Evolutionary conservation across 2,797 vertebrate species (phyloP).

Genomic region (Parauchenoglanis ngamensis): DNA sequence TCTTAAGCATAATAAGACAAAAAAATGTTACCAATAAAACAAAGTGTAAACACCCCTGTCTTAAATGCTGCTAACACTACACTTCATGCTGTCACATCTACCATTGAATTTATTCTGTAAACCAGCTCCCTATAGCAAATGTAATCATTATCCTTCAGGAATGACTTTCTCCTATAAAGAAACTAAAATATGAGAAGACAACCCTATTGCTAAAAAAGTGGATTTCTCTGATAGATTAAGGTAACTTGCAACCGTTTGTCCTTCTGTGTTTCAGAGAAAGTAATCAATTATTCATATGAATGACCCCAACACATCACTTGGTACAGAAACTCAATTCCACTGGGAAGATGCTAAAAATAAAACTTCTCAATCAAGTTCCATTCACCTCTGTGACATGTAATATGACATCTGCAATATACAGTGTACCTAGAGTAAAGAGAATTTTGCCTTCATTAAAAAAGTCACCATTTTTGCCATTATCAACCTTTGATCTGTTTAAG

Average conservation of each 20-base stretch:
- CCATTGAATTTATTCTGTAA: not conserved
- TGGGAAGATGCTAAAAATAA: conserved; percentile 26
- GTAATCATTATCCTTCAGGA: not conserved
- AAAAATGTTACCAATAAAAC: not conserved
- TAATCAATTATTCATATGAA: conserved; percentile 14
- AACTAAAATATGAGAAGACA: not conserved
- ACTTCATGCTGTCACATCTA: not conserved
- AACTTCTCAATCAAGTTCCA: not conserved
- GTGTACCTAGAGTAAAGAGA: not conserved
- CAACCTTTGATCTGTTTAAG: not conserved
- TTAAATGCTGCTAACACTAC: not conserved
- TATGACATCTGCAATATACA: not conserved
- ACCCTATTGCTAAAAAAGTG: no score
- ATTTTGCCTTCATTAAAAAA: not conserved
- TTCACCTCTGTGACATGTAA: conserved; percentile 19
- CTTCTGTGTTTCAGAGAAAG: not conserved
- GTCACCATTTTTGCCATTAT: not conserved
- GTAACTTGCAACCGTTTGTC: not conserved
- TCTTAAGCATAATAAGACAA: not conserved
- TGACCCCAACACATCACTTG: not conserved
- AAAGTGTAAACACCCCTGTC: not conserved
- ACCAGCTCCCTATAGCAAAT: not conserved
- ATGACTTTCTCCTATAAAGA: not conserved
- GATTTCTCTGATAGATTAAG: not conserved
- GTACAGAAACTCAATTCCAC: conserved; percentile 26